A percentile compares a stretch with the other conserved stretches of the same genome.
phyloP scores from a whole-genome alignment of 1,140 invertebrate genomes.

The Telenomus remus region DNA sequence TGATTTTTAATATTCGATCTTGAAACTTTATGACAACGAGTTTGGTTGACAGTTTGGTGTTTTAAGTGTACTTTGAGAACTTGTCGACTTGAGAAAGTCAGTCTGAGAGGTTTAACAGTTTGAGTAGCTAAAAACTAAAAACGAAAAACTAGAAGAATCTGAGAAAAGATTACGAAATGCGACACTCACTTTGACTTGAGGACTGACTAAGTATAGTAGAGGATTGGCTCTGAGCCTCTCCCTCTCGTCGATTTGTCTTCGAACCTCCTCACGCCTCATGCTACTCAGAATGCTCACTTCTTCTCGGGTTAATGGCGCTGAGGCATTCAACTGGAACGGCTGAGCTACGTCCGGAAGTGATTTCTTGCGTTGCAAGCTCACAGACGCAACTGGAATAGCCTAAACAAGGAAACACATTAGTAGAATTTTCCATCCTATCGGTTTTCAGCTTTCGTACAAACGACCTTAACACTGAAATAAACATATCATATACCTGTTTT shows the following conservation, averaged over 20 bases:
- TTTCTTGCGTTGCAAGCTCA: slow-evolving; percentile 91
- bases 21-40: too few species aligned
- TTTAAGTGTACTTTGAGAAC: too few species aligned
- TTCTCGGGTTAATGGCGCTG: slow-evolving; percentile 91
- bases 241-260: slow-evolving; percentile 91
- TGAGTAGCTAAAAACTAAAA: too few species aligned
- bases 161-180: too few species aligned
- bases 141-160: too few species aligned
- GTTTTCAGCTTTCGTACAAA: neutral
- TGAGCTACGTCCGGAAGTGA: slow-evolving; percentile 94
- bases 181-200: slow-evolving; percentile 93
- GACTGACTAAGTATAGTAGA: slow-evolving; percentile 95
- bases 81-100: too few species aligned
- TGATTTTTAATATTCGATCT: too few species aligned
- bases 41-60: too few species aligned
- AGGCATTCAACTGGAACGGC: slow-evolving; percentile 80
- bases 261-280: slow-evolving; percentile 93
- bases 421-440: slow-evolving; percentile 22
- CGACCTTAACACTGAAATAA: neutral
- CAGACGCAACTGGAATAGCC: slow-evolving; percentile 81
- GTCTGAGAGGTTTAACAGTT: too few species aligned
- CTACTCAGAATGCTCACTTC: slow-evolving; percentile 95
- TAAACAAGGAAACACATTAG: slow-evolving; percentile 70
- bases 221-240: slow-evolving; percentile 95
- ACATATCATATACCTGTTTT: too few species aligned